Percentiles rank a stretch among this genome's conserved stretches.
These are phyloP conservation scores for Platyrinchus mystaceus DNA, from an alignment of 2,797 vertebrate genomes.

Conservation along the genomic window DNA sequence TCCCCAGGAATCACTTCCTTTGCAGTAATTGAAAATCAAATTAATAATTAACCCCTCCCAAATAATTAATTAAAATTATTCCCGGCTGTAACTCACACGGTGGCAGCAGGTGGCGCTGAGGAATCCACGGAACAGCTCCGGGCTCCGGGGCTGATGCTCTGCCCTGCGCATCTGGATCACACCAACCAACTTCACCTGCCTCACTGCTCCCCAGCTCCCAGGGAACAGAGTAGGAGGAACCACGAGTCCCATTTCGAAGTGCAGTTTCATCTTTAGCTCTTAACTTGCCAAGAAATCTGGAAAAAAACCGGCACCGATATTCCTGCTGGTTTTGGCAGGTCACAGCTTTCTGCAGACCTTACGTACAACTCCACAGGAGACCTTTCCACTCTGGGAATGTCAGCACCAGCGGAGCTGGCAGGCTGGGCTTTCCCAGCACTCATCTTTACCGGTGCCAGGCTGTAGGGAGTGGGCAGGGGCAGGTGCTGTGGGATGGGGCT, in stretches of 20 bases:
- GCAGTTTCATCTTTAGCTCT: neutral
- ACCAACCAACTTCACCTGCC: neutral
- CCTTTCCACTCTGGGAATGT: neutral
- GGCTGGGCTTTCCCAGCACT: neutral
- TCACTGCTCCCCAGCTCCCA: accelerated
- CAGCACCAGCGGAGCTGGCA: neutral
- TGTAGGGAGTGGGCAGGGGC: neutral
- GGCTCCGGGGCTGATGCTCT: neutral
- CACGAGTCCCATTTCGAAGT: accelerated
- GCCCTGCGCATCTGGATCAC: neutral
- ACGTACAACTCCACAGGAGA: neutral
- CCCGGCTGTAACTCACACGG: neutral
- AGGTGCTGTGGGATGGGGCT: neutral
- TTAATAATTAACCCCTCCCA: neutral
- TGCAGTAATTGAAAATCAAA: neutral
- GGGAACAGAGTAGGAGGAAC: neutral
- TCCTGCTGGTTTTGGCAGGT: neutral
- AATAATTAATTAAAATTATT: accelerated
- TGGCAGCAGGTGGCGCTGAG: neutral
- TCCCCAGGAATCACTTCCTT: neutral
- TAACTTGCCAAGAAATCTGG: neutral
- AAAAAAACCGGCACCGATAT: too few species aligned
- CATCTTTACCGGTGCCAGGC: neutral
- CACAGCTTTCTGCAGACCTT: neutral
- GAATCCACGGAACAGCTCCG: accelerated